Base-by-base conservation (phyloP, 1,140 invertebrate species). In the Cardiocondyla obscurior region DNA sequence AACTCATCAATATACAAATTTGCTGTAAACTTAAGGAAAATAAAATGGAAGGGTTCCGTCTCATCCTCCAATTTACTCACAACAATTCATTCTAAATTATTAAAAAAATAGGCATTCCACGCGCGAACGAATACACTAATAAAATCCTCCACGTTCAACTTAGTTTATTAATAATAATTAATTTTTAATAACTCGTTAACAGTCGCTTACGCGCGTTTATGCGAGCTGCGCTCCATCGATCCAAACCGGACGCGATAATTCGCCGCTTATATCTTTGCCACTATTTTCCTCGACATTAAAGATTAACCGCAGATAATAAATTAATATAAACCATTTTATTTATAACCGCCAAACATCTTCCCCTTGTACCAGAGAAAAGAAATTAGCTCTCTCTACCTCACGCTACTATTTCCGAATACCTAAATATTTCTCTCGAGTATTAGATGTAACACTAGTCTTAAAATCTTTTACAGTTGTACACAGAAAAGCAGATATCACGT, bases 91-190 rank as follows among this genome's bases (percentile, higher is more conserved):
- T 88, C 85, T 77, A 85, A 93, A 93, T 93, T 85, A 93, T 93
- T 93, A 93, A 89, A 93, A 93, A 93, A 93, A 93, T 93, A 93
- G 90, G 90, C 79, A 91, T 92, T 92, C 90, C 89, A 88, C 90
- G 88, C 86, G 85, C 81, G 53, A 87, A 84, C 81, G 39, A 89
- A 83, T 83, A 58, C 67, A 25, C 55, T 73, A 74, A 88, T 72
- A 16, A 74, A 88, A 83, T 85, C 46, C 55, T 82, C 82, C 82
- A 87, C 77, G 44, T 87, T 77, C 42, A 85, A 88, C 77, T 87
- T 84, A 72, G 81, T 69, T 85, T 28, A 55, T 81, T 81, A 81
- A 81, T 67, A 67, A 79, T 79, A 53, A 79, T 73, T 16, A 53
- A 42, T 42, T 36, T n/a, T 81, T 81, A 77, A 65, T 77, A 72